phyloP scores from a whole-genome alignment of 2,797 vertebrate genomes.

The Meriones psammophilus region DNA sequence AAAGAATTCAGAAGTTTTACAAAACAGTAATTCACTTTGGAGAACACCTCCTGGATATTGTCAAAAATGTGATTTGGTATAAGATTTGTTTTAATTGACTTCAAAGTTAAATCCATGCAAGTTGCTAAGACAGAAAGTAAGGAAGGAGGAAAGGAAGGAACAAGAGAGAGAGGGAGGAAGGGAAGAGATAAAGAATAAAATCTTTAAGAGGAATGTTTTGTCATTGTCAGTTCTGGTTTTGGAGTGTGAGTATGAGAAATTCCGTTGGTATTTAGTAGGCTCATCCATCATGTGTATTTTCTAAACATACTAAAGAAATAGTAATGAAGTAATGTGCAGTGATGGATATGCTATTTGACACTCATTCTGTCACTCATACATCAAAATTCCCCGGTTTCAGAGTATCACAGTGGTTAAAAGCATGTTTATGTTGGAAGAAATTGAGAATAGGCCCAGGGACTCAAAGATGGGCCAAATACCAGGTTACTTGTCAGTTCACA shows the following conservation, averaged over 20 bases:
- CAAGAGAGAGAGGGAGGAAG: accelerated
- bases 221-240: conserved; percentile 23
- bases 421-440: neutral
- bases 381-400: conserved; percentile 3
- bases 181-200: neutral
- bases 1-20: conserved; percentile 44
- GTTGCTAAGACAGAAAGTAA: neutral
- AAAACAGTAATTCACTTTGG: conserved; percentile 42
- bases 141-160: accelerated
- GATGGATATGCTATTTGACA: neutral
- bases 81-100: conserved; percentile 5
- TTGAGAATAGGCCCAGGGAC: neutral
- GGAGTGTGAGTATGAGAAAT: neutral
- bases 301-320: conserved; percentile 57
- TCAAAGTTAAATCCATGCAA: conserved; percentile 53
- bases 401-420: neutral
- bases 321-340: neutral
- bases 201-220: neutral
- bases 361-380: neutral
- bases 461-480: neutral
- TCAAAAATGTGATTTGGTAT: neutral
- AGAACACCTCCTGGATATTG: neutral
- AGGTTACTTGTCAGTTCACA: neutral
- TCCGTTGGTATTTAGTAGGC: neutral
- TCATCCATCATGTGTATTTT: conserved; percentile 52